These are phyloP conservation scores for Corynorhinus townsendii DNA, from an alignment of 2,113 vertebrate species.

Conservation along the genomic window DNA sequence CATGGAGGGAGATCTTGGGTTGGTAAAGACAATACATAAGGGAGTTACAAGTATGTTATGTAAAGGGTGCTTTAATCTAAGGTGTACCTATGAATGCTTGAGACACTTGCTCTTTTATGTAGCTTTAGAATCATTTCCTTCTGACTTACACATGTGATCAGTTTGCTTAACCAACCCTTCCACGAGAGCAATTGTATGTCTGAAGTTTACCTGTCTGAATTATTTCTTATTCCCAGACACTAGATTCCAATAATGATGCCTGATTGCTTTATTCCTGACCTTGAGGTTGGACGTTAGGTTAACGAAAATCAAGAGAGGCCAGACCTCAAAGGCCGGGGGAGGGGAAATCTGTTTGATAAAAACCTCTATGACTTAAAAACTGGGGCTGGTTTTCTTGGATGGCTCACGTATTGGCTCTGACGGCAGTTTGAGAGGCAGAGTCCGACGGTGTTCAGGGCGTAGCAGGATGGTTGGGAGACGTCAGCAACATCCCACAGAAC, in stretches of 20 bases:
- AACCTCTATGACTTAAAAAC: not conserved
- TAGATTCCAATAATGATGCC: not conserved
- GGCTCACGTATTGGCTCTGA: not conserved
- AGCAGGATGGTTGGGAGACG: not conserved
- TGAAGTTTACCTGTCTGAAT: not conserved
- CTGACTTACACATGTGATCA: not conserved
- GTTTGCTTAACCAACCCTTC: not conserved
- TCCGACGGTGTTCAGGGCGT: not conserved
- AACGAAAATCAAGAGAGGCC: constrained; percentile 23
- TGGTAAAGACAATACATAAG: not conserved
- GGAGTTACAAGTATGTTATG: not conserved
- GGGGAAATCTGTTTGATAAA: not conserved
- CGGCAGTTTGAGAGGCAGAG: not conserved
- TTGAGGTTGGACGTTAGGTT: not conserved
- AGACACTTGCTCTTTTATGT: not conserved
- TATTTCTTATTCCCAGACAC: constrained; percentile 25
- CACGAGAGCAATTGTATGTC: not conserved
- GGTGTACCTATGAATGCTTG: not conserved
- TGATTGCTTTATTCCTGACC: not conserved
- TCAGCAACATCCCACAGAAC: not conserved
- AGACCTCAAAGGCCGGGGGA: not conserved
- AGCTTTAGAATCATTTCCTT: constrained; percentile 14
- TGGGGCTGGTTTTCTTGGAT: not conserved
- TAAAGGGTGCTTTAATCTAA: not conserved
- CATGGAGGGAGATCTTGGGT: not conserved